Conservation (phyloP, 2,888 invertebrate species). For the Alviniconcha strummeri region DNA sequence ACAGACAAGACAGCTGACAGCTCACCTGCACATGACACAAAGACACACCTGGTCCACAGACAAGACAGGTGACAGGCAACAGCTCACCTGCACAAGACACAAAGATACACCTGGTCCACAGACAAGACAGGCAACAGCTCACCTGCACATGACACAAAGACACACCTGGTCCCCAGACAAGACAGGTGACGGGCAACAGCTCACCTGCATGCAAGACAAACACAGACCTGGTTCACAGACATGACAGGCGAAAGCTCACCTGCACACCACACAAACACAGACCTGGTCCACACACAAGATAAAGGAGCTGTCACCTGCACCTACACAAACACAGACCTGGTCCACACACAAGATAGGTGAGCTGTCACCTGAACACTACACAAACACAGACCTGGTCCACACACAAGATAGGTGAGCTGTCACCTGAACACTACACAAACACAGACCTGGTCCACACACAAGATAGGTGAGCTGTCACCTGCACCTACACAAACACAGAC, state of each 20-base stretch:
- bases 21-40: conserved; percentile 13
- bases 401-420: background rate
- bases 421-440: too few species aligned
- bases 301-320: conserved; percentile 32
- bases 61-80: background rate
- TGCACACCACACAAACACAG: too few species aligned
- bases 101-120: conserved; percentile 49
- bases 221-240: too few species aligned
- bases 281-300: conserved; percentile 56
- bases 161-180: background rate
- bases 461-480: conserved; percentile 30
- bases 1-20: conserved; percentile 47
- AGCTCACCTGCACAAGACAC: too few species aligned
- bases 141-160: conserved; percentile 5
- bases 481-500: background rate
- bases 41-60: background rate
- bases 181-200: too few species aligned
- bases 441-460: conserved; percentile 56
- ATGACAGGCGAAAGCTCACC: too few species aligned
- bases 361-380: conserved; percentile 15
- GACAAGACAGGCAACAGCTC: conserved; percentile 25
- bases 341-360: background rate
- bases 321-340: background rate
- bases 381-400: background rate
- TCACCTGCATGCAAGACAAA: too few species aligned